A percentile compares a stretch with the other conserved stretches of the same genome.
phyloP scores from a whole-genome alignment of 2,888 invertebrate species.

The Amblyteles armatorius region DNA sequence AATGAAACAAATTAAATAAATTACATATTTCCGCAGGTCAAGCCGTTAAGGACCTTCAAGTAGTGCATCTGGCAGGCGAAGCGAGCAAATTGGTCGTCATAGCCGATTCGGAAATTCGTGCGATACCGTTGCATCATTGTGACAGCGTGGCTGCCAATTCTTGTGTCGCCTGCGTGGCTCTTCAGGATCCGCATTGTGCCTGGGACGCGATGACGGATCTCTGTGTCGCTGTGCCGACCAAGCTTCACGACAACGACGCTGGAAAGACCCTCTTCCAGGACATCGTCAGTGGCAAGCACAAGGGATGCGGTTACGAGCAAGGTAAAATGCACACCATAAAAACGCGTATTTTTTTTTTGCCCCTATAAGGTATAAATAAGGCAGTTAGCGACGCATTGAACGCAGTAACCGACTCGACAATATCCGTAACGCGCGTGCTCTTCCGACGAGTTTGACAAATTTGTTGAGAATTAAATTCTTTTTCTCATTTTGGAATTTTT shows the following conservation, averaged over 20 bases:
- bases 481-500: no score
- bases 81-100: slow-evolving; percentile 95
- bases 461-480: no score
- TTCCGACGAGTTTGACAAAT: background rate
- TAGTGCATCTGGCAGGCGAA: slow-evolving; percentile 87
- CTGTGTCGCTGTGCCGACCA: slow-evolving; percentile 86
- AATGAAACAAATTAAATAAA: background rate
- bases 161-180: slow-evolving; percentile 93
- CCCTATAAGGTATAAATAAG: background rate
- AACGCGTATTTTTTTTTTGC: slow-evolving; percentile 31
- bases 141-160: slow-evolving; percentile 80
- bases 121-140: slow-evolving; percentile 95
- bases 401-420: slow-evolving; percentile 9
- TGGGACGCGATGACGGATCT: slow-evolving; percentile 91
- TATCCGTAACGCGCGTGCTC: background rate
- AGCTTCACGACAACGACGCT: slow-evolving; percentile 87
- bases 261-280: slow-evolving; percentile 89
- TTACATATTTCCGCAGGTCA: slow-evolving; percentile 73
- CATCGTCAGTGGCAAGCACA: slow-evolving; percentile 89
- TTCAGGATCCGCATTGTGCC: slow-evolving; percentile 99
- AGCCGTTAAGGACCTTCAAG: slow-evolving; percentile 90
- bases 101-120: slow-evolving; percentile 93
- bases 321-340: slow-evolving; percentile 72
- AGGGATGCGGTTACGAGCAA: slow-evolving; percentile 85
- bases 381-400: background rate